Percentiles rank a stretch among this genome's conserved stretches.
Conservation (phyloP, 2,888 invertebrate genomes). For the Pseudococcus longispinus region DNA sequence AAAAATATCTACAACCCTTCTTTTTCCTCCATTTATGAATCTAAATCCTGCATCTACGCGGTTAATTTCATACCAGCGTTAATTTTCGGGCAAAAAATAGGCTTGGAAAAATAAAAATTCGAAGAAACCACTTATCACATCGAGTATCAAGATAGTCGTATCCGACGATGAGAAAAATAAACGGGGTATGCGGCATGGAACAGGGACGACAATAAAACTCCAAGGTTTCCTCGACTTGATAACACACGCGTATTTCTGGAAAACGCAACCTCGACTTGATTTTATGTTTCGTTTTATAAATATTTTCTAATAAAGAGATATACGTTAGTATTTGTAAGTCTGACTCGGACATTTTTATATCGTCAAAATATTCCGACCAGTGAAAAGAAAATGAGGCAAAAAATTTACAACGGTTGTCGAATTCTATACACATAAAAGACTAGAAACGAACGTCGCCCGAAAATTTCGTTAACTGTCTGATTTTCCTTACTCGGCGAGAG, state of each 20-base stretch:
- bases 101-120: too few species aligned
- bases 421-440: not conserved
- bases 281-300: constrained; percentile 3
- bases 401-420: not conserved
- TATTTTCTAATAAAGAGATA: not conserved
- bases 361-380: not conserved
- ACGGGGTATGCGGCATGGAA: too few species aligned
- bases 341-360: not conserved
- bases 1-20: too few species aligned
- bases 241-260: not conserved
- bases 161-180: not conserved
- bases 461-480: not conserved
- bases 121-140: not conserved
- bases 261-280: not conserved
- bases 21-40: too few species aligned
- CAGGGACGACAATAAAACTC: not conserved
- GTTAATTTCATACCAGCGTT: too few species aligned
- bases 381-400: not conserved
- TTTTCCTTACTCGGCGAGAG: not conserved
- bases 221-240: not conserved
- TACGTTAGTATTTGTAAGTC: not conserved
- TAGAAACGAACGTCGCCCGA: not conserved
- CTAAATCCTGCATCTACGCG: too few species aligned
- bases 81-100: too few species aligned
- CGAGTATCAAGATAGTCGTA: not conserved